phyloP scores from a whole-genome alignment of 2,113 vertebrate species.

The Peromyscus leucopus region DNA sequence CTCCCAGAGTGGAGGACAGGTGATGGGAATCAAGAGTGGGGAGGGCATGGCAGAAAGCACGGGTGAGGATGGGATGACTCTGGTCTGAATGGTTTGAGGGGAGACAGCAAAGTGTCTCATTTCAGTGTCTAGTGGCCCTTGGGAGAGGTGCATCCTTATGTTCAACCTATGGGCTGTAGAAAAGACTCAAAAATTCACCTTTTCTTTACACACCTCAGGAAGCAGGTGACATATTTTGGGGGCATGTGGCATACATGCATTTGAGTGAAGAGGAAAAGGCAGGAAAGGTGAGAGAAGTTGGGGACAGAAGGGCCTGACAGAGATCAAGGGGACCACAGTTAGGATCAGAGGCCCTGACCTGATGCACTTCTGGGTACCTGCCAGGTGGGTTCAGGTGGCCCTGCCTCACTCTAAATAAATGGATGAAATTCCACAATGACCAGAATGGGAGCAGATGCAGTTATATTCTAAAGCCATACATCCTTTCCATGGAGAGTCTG shows the following conservation, averaged over 20 bases:
- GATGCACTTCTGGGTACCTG: not conserved
- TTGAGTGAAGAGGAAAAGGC: not conserved
- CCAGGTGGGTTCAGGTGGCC: not conserved
- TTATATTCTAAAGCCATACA: slow-evolving; percentile 12
- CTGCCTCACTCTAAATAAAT: slow-evolving; percentile 25
- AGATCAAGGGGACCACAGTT: not conserved
- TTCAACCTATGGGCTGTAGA: not conserved
- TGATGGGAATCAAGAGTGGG: too few species aligned
- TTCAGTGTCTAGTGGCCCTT: not conserved
- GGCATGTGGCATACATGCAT: not conserved
- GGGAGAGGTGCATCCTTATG: not conserved
- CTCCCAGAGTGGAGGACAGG: not conserved
- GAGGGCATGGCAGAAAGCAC: not conserved
- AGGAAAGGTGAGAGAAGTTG: not conserved
- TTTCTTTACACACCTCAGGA: not conserved
- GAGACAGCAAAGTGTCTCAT: not conserved
- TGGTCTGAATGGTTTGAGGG: not conserved
- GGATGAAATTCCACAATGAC: slow-evolving; percentile 54
- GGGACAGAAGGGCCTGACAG: not conserved
- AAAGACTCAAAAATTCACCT: not conserved
- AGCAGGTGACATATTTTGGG: not conserved
- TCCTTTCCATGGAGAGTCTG: slow-evolving; percentile 60
- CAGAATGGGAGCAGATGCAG: slow-evolving; percentile 16
- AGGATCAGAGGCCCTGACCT: not conserved
- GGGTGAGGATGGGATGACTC: not conserved